Percentiles rank a stretch among this genome's conserved stretches.
Evolutionary conservation across 2,113 vertebrate species (phyloP).

Genomic region (Dromas ardeola): DNA sequence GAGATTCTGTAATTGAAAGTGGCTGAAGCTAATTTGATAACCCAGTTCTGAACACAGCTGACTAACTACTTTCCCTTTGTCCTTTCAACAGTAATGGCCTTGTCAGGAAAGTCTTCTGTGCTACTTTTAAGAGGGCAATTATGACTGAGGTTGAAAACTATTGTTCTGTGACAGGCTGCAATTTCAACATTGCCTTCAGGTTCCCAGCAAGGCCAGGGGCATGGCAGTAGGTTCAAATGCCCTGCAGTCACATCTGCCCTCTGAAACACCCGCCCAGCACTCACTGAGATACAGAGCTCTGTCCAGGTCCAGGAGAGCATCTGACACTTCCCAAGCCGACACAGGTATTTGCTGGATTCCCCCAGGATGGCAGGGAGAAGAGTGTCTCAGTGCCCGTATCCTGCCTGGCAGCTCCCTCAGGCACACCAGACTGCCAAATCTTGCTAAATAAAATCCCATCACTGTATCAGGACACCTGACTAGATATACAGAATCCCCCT

Average conservation of each 20-base stretch:
- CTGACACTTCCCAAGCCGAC: rapidly evolving
- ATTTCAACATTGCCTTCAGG: not conserved
- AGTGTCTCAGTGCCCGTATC: rapidly evolving
- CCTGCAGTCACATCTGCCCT: not conserved
- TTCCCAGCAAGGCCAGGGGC: not conserved
- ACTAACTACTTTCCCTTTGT: slow-evolving; percentile 64
- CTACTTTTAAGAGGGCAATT: slow-evolving; percentile 46
- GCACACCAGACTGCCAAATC: rapidly evolving
- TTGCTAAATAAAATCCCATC: not conserved
- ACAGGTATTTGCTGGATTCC: rapidly evolving
- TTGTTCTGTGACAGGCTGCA: slow-evolving; percentile 23
- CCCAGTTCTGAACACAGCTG: slow-evolving; percentile 56
- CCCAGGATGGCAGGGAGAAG: not conserved
- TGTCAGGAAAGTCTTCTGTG: slow-evolving; percentile 56
- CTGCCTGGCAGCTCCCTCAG: not conserved
- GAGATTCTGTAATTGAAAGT: slow-evolving; percentile 73
- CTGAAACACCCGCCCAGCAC: not conserved
- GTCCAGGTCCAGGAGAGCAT: not conserved
- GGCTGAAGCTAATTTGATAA: slow-evolving; percentile 71
- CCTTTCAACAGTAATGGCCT: slow-evolving; percentile 62
- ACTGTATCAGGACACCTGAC: not conserved
- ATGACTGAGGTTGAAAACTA: slow-evolving; percentile 45
- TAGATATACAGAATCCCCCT: not conserved
- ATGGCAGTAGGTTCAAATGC: not conserved
- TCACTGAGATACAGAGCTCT: not conserved